These are phyloP conservation scores for Phortica magna DNA, from an alignment of 2,888 invertebrate species.

Conservation along the genomic window DNA sequence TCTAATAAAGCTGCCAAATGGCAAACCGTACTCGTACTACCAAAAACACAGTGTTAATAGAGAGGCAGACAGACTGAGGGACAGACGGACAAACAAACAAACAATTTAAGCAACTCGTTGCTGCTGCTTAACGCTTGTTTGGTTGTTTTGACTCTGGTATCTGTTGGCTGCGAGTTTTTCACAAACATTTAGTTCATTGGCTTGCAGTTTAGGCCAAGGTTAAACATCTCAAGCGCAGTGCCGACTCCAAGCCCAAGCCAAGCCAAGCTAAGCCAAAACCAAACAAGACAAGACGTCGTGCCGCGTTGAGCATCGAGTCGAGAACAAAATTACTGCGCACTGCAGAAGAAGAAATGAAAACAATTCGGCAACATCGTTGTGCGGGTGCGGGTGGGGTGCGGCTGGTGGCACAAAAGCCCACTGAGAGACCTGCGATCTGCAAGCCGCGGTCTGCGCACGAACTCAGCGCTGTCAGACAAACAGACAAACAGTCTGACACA, in stretches of 20 bases:
- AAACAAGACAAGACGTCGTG: conserved; percentile 53
- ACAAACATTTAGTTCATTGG: conserved; percentile 74
- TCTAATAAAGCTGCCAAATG: conserved; percentile 24
- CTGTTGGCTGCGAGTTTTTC: conserved; percentile 54
- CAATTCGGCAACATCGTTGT: neutral
- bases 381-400: neutral
- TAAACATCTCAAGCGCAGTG: conserved; percentile 62
- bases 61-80: conserved; percentile 43
- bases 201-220: conserved; percentile 75
- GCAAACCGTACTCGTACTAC: conserved; percentile 8
- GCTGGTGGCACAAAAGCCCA: neutral
- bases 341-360: neutral
- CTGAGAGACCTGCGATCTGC: neutral
- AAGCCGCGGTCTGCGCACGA: neutral
- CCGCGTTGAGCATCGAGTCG: conserved; percentile 39
- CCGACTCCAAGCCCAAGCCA: conserved; percentile 39
- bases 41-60: conserved; percentile 41
- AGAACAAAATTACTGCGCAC: conserved; percentile 38
- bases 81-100: conserved; percentile 43
- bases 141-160: conserved; percentile 34
- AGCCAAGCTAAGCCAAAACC: conserved; percentile 26
- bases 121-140: conserved; percentile 29
- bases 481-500: neutral
- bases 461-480: conserved; percentile 1
- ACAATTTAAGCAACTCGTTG: conserved; percentile 36